A percentile compares a stretch with the other conserved stretches of the same genome.
phyloP scores from a whole-genome alignment of 2,113 vertebrate genomes.

The Mungos mungo region DNA sequence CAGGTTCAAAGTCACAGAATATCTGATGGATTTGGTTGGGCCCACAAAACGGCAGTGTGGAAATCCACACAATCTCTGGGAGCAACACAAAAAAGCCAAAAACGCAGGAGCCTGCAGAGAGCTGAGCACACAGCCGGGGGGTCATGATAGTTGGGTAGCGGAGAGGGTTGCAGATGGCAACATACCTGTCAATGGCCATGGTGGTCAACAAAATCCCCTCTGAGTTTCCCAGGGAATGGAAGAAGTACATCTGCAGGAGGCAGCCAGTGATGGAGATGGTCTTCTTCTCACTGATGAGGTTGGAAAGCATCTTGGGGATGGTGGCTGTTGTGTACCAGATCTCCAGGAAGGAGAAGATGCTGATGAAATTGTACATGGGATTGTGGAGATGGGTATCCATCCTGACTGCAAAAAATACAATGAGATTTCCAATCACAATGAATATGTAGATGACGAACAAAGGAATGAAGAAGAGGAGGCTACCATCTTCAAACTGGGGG shows the following conservation, averaged over 20 bases:
- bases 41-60: slow-evolving; percentile 77
- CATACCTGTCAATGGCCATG: slow-evolving; percentile 79
- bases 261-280: slow-evolving; percentile 70
- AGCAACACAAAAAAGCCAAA: slow-evolving; percentile 74
- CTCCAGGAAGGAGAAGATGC: slow-evolving; percentile 74
- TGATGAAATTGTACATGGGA: slow-evolving; percentile 78
- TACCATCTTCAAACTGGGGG: slow-evolving; percentile 5
- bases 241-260: slow-evolving; percentile 79
- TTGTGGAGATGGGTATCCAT: slow-evolving; percentile 70
- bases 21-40: slow-evolving; percentile 74
- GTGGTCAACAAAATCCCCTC: slow-evolving; percentile 73
- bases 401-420: slow-evolving; percentile 67
- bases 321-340: slow-evolving; percentile 73
- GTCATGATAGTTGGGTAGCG: slow-evolving; percentile 74
- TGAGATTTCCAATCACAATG: slow-evolving; percentile 71
- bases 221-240: slow-evolving; percentile 72
- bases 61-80: slow-evolving; percentile 70
- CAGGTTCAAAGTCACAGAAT: slow-evolving; percentile 78
- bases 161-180: slow-evolving; percentile 78
- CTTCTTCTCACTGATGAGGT: slow-evolving; percentile 58
- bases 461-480: slow-evolving; percentile 50
- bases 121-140: slow-evolving; percentile 43
- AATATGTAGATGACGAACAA: slow-evolving; percentile 72
- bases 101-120: slow-evolving; percentile 64
- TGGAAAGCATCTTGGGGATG: slow-evolving; percentile 75